phyloP scores from a whole-genome alignment of 2,888 invertebrate species.

The Phortica magna region DNA sequence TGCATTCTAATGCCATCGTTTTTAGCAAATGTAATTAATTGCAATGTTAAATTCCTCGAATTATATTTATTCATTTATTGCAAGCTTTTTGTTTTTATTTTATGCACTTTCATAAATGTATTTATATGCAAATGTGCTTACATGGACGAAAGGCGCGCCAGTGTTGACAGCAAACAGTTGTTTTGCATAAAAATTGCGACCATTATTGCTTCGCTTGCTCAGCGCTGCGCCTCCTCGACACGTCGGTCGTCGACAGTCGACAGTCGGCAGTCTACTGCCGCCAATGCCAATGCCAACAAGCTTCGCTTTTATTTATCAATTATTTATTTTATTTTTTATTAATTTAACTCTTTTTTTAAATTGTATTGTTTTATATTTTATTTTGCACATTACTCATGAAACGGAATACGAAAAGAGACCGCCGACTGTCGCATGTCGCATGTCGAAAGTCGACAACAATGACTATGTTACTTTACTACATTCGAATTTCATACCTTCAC shows the following conservation, averaged over 20 bases:
- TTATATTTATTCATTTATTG: too few species aligned
- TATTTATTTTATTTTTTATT: neutral
- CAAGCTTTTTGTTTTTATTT: too few species aligned
- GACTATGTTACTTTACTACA: too few species aligned
- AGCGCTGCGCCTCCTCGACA: neutral
- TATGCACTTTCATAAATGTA: neutral
- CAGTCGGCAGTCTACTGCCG: neutral
- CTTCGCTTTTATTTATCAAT: neutral
- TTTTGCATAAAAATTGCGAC: constrained; percentile 65
- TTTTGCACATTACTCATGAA: neutral
- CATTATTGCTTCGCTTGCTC: constrained; percentile 4
- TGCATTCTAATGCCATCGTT: too few species aligned
- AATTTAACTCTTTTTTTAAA: neutral
- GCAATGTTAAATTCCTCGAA: too few species aligned
- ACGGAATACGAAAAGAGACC: too few species aligned
- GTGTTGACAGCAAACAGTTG: constrained; percentile 70
- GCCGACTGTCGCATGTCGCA: too few species aligned
- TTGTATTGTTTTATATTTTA: neutral
- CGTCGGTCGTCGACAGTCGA: too few species aligned
- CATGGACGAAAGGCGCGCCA: constrained; percentile 46
- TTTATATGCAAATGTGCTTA: neutral
- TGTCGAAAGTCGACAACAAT: too few species aligned
- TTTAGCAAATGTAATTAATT: too few species aligned
- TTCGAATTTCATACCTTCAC: neutral
- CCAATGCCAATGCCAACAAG: neutral